A percentile compares a stretch with the other conserved stretches of the same genome.
Evolutionary conservation across 2,797 vertebrate species (phyloP).

Genomic region (Lophotriccus pileatus): DNA sequence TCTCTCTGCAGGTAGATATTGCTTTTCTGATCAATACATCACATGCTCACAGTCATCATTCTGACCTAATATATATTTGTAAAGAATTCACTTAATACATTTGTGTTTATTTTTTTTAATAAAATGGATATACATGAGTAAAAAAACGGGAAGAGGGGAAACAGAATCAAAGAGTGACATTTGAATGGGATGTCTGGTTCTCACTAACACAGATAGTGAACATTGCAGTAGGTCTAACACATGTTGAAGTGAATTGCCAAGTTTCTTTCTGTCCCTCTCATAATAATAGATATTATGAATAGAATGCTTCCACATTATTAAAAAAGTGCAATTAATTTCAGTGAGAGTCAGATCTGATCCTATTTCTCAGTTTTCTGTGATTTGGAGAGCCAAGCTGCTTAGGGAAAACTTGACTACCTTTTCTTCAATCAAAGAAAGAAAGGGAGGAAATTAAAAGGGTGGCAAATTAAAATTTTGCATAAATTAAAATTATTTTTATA

Average conservation of each 20-base stretch:
- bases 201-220: neutral
- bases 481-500: neutral
- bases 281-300: neutral
- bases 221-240: neutral
- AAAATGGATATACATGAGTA: rapidly evolving
- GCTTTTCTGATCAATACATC: neutral
- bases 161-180: neutral
- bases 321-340: neutral
- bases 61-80: neutral
- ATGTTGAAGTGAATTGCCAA: neutral
- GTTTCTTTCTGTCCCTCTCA: neutral
- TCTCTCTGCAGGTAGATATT: neutral
- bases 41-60: neutral
- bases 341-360: neutral
- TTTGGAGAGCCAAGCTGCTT: neutral
- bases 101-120: neutral
- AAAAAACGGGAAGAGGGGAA: neutral
- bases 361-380: neutral
- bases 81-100: neutral
- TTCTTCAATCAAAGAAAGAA: neutral
- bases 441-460: rapidly evolving
- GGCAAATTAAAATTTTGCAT: neutral
- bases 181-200: neutral
- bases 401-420: neutral
- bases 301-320: neutral